These are phyloP conservation scores for Gallinago paraguaiae DNA, from an alignment of 2,113 vertebrate species.

Conservation along the genomic window DNA sequence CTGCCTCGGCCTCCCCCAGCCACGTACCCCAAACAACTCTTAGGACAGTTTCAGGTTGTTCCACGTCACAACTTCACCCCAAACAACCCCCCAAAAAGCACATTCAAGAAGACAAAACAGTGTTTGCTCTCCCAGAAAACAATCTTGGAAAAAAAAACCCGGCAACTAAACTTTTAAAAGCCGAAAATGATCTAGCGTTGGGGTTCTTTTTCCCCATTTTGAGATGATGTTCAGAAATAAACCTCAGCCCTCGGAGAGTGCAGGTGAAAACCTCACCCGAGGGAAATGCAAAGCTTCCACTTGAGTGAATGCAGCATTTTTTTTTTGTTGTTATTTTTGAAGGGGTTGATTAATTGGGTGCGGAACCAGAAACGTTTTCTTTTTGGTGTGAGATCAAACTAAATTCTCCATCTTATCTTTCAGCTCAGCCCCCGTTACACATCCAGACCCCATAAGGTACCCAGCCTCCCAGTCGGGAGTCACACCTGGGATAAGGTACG, in stretches of 20 bases:
- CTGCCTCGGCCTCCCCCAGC: neutral
- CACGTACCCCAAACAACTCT: rapidly evolving
- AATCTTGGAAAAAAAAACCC: rapidly evolving
- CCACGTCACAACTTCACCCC: neutral
- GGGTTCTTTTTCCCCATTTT: rapidly evolving
- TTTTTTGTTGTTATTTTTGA: neutral
- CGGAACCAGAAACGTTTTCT: neutral
- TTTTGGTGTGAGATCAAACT: neutral
- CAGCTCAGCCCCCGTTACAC: neutral
- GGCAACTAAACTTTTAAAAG: neutral
- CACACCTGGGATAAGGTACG: rapidly evolving
- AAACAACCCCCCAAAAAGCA: neutral
- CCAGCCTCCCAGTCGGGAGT: rapidly evolving
- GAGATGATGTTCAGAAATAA: neutral
- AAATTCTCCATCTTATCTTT: neutral
- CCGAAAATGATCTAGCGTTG: neutral
- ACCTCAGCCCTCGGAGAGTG: rapidly evolving
- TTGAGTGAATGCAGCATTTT: neutral
- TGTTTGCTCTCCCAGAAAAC: neutral
- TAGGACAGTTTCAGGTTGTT: neutral
- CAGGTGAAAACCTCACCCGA: neutral
- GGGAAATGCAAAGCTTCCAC: neutral
- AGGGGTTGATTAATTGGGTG: neutral
- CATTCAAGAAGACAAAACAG: neutral
- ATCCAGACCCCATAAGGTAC: rapidly evolving